phyloP scores from a whole-genome alignment of 2,888 invertebrate species.

The Folsomia manolachei region DNA sequence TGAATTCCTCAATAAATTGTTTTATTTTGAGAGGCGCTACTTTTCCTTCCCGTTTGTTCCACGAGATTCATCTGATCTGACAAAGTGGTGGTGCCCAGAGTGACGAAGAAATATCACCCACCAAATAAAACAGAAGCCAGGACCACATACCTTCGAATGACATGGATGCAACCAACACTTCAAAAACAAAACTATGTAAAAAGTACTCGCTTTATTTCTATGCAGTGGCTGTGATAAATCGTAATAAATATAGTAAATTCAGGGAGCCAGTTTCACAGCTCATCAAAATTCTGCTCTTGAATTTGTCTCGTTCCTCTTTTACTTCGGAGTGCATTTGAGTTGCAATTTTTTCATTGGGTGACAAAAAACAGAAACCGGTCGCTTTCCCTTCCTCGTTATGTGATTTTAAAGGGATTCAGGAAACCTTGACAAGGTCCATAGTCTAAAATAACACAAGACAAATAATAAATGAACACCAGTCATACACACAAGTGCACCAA shows the following conservation, averaged over 20 bases:
- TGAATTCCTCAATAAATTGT: no score
- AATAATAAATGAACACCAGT: no score
- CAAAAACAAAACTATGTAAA: not conserved
- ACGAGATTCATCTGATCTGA: not conserved
- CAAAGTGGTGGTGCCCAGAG: not conserved
- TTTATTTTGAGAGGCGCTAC: not conserved
- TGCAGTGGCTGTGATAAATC: not conserved
- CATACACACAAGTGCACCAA: no score
- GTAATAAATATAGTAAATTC: not conserved
- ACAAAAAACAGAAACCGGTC: no score
- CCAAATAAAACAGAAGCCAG: no score
- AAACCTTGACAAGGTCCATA: no score
- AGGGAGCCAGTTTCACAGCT: conserved; percentile 20
- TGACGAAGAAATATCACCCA: not conserved
- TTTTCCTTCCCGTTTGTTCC: no score
- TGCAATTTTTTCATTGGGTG: not conserved
- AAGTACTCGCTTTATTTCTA: no score
- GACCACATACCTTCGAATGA: not conserved
- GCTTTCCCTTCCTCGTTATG: no score
- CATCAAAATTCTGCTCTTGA: conserved; percentile 47
- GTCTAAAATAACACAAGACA: no score
- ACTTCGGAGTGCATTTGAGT: conserved; percentile 21
- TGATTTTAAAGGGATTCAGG: no score
- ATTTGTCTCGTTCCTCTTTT: conserved; percentile 33
- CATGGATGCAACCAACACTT: not conserved